phyloP scores from a whole-genome alignment of 2,888 invertebrate genomes.

The Archips xylosteana region DNA sequence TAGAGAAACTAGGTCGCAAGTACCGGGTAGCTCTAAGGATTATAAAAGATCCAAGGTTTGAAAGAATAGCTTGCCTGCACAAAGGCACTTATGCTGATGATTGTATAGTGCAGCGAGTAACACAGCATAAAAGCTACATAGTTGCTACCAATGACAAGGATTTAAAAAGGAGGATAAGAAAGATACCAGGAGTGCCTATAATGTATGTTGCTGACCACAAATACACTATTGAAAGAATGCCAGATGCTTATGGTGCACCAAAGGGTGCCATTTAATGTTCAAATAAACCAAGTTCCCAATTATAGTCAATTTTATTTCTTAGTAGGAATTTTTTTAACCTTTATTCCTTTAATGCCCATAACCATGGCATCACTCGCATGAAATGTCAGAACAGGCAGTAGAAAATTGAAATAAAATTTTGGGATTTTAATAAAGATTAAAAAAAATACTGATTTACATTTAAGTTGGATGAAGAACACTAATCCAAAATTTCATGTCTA shows the following conservation, averaged over 20 bases:
- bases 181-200: conserved; percentile 99
- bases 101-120: conserved; percentile 97
- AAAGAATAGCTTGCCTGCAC: conserved; percentile 96
- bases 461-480: too few relatives aligned
- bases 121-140: conserved; percentile 99
- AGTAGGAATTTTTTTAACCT: too few relatives aligned
- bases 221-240: conserved; percentile 99
- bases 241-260: conserved; percentile 98
- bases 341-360: too few relatives aligned
- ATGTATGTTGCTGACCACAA: conserved; percentile 98
- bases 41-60: conserved; percentile 97
- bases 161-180: conserved; percentile 96
- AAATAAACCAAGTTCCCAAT: conserved; percentile 37
- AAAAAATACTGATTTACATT: too few relatives aligned
- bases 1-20: conserved; percentile 98
- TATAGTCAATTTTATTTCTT: conserved; percentile 51
- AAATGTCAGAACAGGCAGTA: too few relatives aligned
- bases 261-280: conserved; percentile 82
- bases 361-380: too few relatives aligned
- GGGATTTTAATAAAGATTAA: too few relatives aligned
- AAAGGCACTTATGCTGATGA: conserved; percentile 99
- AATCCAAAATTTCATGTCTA: too few relatives aligned
- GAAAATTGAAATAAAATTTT: too few relatives aligned
- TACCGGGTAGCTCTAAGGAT: conserved; percentile 97
- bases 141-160: conserved; percentile 99